Percentiles rank a stretch among this genome's conserved stretches.
phyloP scores from a whole-genome alignment of 2,888 invertebrate genomes.

The Platycheirus rosarum region DNA sequence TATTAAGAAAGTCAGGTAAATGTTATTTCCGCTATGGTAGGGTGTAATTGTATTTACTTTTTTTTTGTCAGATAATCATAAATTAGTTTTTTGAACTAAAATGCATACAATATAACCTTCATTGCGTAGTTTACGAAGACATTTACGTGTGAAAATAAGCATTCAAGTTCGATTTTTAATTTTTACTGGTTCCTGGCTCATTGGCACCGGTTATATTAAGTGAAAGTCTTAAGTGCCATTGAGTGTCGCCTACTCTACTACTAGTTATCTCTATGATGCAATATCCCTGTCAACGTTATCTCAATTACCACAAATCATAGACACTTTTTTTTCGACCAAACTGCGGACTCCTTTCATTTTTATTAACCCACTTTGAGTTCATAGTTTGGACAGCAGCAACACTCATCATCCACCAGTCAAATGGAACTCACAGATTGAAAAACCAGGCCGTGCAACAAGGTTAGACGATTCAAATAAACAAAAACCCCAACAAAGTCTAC shows the following conservation, averaged over 20 bases:
- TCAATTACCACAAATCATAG: conserved; percentile 60
- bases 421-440: conserved; percentile 13
- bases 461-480: conserved; percentile 30
- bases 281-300: conserved; percentile 61
- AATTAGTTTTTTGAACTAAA: background rate
- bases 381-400: conserved; percentile 44
- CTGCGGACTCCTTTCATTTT: conserved; percentile 35
- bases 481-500: conserved; percentile 24
- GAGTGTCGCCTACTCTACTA: conserved; percentile 28
- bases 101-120: too few species aligned
- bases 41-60: background rate
- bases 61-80: background rate
- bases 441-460: conserved; percentile 33
- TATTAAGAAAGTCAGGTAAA: conserved; percentile 18
- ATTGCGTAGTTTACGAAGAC: too few species aligned
- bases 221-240: conserved; percentile 2
- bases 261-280: conserved; percentile 41
- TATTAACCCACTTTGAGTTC: conserved; percentile 45
- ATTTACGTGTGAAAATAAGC: too few species aligned
- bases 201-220: conserved; percentile 2
- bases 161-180: too few species aligned
- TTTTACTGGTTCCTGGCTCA: too few species aligned
- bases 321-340: conserved; percentile 18
- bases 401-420: conserved; percentile 68
- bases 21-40: background rate